Conservation (phyloP, 1,140 invertebrate species). For the Diorhabda sublineata region DNA sequence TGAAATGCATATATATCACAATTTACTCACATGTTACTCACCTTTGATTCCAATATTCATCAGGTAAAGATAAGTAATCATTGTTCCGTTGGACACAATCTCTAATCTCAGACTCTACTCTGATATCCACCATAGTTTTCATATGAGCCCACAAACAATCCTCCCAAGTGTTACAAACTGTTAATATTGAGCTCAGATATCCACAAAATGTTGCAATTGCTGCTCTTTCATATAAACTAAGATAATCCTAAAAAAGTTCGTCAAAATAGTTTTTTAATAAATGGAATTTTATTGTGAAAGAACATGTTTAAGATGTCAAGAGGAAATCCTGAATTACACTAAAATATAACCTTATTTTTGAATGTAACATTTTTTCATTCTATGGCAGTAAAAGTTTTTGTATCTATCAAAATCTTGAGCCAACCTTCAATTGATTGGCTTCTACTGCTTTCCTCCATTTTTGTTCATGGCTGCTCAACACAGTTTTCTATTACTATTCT, state of each 20-base stretch:
- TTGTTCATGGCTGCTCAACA: too few species aligned
- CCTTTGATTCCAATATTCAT: conserved; percentile 75
- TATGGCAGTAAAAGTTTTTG: too few species aligned
- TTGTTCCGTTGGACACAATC: conserved; percentile 49
- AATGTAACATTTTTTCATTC: too few species aligned
- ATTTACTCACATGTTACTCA: conserved; percentile 33
- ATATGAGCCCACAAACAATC: conserved; percentile 89
- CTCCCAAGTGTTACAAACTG: conserved; percentile 77
- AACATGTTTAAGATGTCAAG: too few species aligned
- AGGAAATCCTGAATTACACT: too few species aligned
- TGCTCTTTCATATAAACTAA: conserved; percentile 39
- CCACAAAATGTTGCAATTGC: conserved; percentile 64
- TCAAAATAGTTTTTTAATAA: conserved; percentile 9
- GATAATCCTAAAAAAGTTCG: conserved; percentile 28
- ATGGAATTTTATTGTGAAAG: not conserved
- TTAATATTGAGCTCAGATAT: conserved; percentile 68
- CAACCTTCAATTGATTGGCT: too few species aligned
- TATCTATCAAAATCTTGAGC: too few species aligned
- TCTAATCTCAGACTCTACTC: conserved; percentile 68
- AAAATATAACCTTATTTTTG: too few species aligned
- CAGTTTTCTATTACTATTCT: too few species aligned
- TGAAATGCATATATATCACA: too few species aligned
- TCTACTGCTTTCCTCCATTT: too few species aligned
- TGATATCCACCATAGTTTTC: conserved; percentile 75
- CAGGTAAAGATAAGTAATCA: conserved; percentile 59